Base-by-base conservation (phyloP, 2,113 vertebrate genomes). In the Myiozetetes cayanensis region DNA sequence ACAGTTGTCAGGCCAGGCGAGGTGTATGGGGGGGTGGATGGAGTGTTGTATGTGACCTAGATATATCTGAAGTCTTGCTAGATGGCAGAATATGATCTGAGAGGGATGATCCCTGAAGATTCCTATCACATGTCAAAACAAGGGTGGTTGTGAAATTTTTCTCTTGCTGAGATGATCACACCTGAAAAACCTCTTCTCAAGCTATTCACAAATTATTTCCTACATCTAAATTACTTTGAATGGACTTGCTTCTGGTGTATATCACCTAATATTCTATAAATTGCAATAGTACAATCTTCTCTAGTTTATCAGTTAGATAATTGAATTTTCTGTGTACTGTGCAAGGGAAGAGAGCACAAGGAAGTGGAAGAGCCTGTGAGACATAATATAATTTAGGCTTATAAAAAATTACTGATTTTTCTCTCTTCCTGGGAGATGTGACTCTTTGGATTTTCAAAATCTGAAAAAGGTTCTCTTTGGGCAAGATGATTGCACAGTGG, bases 351-450 rank as follows among this genome's bases (percentile, higher is more conserved):
- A 86, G 21, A 55, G 21, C 5, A 52, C 33, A 43, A 31, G 10
- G 23, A 76, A 33, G 5, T 39, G n/a, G 27, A 14, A 59, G 8
- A 30, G 0, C 19, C 33, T 62, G 5, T 0, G 2, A 82, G 28
- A 81, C 9, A 5, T 49, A 27, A 53, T n/a, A 47, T 15, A 56
- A 12, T 1, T 16, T 22, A 63, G 20, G 4, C 2, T 56, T 31
- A 33, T 14, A 56, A 52, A 52, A 73, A 46, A 18, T 2, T 14
- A 21, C 18, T 23, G 3, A 3, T 84, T 81, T 68, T 50, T 94
- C 20, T 59, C 13, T 63, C 10, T 70, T 66, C 22, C 21, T 58
- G 23, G 30, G 33, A 80, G 8, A 66, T 30, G 9, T 33, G 24
- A 22, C n/a, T 83, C 3, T 62, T 70, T 6, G 12, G 12, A 37